A percentile compares a stretch with the other conserved stretches of the same genome.
Evolutionary conservation across 2,113 vertebrate genomes (phyloP).

Genomic region (Egretta garzetta): DNA sequence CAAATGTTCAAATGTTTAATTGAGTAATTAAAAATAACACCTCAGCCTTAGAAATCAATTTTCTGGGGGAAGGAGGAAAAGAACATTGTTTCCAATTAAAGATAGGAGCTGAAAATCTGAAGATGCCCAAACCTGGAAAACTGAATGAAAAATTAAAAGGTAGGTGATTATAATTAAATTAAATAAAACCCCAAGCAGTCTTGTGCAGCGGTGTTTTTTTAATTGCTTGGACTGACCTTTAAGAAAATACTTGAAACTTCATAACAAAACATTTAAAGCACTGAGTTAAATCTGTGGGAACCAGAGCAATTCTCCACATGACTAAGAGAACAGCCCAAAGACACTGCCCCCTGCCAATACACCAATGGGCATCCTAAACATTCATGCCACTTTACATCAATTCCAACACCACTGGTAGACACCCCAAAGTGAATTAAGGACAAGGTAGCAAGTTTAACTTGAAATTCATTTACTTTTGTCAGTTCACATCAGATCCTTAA

Average conservation of each 20-base stretch:
- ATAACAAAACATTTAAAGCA: background rate
- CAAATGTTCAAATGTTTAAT: background rate
- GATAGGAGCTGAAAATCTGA: background rate
- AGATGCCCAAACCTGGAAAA: background rate
- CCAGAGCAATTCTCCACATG: background rate
- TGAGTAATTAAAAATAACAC: background rate
- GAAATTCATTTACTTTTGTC: slow-evolving; percentile 39
- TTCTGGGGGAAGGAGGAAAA: background rate
- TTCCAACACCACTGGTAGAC: background rate
- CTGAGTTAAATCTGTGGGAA: background rate
- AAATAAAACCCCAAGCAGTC: background rate
- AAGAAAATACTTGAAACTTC: background rate
- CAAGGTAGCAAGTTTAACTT: slow-evolving; percentile 8
- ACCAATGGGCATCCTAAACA: background rate
- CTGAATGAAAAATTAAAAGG: background rate
- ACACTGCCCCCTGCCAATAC: background rate
- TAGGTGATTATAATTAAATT: background rate
- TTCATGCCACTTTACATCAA: background rate
- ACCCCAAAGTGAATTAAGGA: slow-evolving; percentile 29
- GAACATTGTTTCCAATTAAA: background rate
- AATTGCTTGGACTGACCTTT: background rate
- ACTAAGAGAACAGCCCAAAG: background rate
- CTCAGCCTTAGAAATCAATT: background rate
- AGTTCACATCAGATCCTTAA: slow-evolving; percentile 31
- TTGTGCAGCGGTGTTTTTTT: background rate